Conservation (phyloP, 1,140 invertebrate genomes). For the Lepidostoma basale region DNA sequence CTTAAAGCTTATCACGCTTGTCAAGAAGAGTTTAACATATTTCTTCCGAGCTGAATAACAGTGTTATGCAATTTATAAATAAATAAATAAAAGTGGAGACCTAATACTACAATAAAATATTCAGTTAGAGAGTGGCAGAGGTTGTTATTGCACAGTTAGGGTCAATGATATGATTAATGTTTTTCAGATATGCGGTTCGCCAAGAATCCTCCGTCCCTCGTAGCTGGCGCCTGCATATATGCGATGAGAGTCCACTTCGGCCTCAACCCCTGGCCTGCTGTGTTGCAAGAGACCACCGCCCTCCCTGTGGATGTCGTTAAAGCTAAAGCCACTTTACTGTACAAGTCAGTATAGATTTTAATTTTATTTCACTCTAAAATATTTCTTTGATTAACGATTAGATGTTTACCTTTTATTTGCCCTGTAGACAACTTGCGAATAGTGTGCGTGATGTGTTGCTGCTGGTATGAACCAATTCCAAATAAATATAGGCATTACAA, state of each 20-base stretch:
- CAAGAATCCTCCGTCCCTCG: constrained; percentile 23
- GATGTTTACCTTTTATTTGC: background rate
- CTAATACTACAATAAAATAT: too few relatives aligned
- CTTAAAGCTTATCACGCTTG: too few relatives aligned
- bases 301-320: background rate
- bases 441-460: too few relatives aligned
- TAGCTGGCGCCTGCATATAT: constrained; percentile 37
- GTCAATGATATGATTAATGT: background rate
- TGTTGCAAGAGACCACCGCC: background rate
- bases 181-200: constrained; percentile 36
- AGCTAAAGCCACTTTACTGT: constrained; percentile 5
- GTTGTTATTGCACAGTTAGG: background rate
- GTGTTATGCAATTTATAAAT: too few relatives aligned
- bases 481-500: too few relatives aligned
- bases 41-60: too few relatives aligned
- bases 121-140: too few relatives aligned
- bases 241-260: constrained; percentile 15
- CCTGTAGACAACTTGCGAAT: too few relatives aligned
- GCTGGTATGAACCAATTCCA: too few relatives aligned
- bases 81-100: too few relatives aligned
- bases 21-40: too few relatives aligned
- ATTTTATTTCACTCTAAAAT: too few relatives aligned
- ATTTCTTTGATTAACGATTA: background rate
- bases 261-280: constrained; percentile 24
- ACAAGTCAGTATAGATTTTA: constrained; percentile 12